Percentiles rank a stretch among this genome's conserved stretches.
phyloP scores from a whole-genome alignment of 2,113 vertebrate species.

The Oreotrochilus melanogaster region DNA sequence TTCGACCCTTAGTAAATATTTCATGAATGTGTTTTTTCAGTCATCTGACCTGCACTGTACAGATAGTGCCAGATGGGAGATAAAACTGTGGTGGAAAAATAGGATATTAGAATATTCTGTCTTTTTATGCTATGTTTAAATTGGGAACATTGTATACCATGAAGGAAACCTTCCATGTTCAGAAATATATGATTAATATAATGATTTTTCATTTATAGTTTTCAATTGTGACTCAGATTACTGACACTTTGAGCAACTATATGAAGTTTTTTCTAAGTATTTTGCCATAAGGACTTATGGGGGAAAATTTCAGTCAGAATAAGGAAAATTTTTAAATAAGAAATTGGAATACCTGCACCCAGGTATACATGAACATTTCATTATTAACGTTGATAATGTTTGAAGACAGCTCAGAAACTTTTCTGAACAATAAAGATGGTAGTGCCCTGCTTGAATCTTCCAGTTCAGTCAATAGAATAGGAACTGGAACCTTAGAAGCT shows the following conservation, averaged over 20 bases:
- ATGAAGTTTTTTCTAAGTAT: background rate
- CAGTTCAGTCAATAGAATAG: background rate
- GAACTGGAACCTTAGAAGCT: background rate
- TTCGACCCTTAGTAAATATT: background rate
- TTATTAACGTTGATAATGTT: background rate
- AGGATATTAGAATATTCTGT: background rate
- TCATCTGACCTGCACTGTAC: background rate
- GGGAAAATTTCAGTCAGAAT: background rate
- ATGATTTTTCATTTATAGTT: background rate
- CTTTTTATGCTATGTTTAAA: background rate
- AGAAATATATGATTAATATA: background rate
- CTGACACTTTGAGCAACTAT: background rate
- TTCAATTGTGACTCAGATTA: background rate
- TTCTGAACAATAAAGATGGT: background rate
- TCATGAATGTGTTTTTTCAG: background rate
- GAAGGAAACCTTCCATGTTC: background rate
- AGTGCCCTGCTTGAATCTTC: background rate
- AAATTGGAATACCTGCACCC: background rate
- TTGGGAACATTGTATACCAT: background rate
- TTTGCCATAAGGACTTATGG: background rate
- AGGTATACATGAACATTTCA: background rate
- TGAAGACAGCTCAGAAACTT: background rate
- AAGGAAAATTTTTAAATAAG: background rate
- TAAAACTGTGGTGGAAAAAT: background rate
- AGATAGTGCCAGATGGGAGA: background rate